Evolutionary conservation across 2,797 vertebrate genomes (phyloP).

Genomic region (Eutrigla gurnardus): DNA sequence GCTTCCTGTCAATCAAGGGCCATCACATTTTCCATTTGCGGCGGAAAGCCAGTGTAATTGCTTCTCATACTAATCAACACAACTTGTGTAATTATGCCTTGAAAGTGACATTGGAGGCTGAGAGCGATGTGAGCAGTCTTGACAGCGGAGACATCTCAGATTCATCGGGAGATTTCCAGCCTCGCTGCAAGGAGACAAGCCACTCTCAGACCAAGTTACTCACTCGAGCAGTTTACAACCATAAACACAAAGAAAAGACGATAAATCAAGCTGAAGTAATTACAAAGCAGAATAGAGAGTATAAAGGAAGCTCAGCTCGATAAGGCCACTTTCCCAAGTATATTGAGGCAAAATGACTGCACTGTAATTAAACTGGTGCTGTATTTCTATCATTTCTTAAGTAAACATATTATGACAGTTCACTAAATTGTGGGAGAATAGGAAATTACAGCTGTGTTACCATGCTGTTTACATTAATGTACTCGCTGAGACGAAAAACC

Average conservation of each 20-base stretch:
- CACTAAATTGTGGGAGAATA: conserved; percentile 82
- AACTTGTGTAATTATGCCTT: conserved; percentile 91
- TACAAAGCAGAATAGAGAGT: conserved; percentile 81
- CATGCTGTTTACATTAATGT: conserved; percentile 78
- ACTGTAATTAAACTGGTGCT: conserved; percentile 84
- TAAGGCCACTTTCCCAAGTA: conserved; percentile 82
- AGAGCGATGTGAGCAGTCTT: conserved; percentile 82
- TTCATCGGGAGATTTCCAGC: conserved; percentile 84
- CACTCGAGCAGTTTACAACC: conserved; percentile 80
- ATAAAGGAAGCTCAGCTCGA: conserved; percentile 78
- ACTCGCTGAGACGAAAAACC: conserved; percentile 69
- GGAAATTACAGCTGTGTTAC: conserved; percentile 84
- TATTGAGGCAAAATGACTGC: conserved; percentile 80
- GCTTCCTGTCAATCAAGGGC: conserved; percentile 89
- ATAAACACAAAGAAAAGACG: conserved; percentile 84
- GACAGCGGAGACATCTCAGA: conserved; percentile 85
- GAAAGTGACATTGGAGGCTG: conserved; percentile 90
- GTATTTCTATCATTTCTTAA: conserved; percentile 85
- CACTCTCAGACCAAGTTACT: conserved; percentile 81
- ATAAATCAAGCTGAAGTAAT: conserved; percentile 85
- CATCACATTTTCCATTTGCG: conserved; percentile 87
- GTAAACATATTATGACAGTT: conserved; percentile 85
- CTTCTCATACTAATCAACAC: conserved; percentile 91
- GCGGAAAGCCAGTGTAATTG: conserved; percentile 89
- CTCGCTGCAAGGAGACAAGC: conserved; percentile 79